Evolutionary conservation across 2,797 vertebrate genomes (phyloP).

Genomic region (Ciconia nigra): DNA sequence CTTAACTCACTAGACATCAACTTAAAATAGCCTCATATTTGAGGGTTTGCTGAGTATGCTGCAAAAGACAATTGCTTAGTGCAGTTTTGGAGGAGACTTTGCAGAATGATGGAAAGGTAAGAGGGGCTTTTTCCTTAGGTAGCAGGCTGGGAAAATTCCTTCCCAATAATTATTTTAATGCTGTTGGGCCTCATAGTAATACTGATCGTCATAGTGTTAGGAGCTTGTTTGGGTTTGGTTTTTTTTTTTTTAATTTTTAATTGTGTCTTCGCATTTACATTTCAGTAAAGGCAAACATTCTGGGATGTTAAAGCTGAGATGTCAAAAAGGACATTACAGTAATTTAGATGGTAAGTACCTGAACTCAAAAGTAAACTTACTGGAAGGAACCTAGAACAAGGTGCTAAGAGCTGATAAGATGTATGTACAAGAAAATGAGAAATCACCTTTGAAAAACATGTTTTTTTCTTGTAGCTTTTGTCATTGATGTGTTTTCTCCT

Average conservation of each 20-base stretch:
- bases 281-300: background rate
- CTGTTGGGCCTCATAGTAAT: background rate
- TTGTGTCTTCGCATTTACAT: background rate
- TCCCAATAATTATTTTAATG: background rate
- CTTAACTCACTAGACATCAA: background rate
- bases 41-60: background rate
- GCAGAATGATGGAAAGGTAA: background rate
- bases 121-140: background rate
- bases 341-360: background rate
- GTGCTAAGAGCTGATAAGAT: background rate
- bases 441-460: background rate
- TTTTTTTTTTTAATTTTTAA: background rate
- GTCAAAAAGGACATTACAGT: background rate
- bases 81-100: background rate
- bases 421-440: background rate
- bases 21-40: background rate
- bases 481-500: background rate
- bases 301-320: background rate
- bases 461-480: background rate
- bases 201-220: background rate
- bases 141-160: background rate
- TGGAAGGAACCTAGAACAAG: background rate
- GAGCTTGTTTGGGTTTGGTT: background rate
- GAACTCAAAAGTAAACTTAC: background rate
- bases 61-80: background rate